Evolutionary conservation across 2,888 invertebrate species (phyloP).

Genomic region (Xestobium rufovillosum): DNA sequence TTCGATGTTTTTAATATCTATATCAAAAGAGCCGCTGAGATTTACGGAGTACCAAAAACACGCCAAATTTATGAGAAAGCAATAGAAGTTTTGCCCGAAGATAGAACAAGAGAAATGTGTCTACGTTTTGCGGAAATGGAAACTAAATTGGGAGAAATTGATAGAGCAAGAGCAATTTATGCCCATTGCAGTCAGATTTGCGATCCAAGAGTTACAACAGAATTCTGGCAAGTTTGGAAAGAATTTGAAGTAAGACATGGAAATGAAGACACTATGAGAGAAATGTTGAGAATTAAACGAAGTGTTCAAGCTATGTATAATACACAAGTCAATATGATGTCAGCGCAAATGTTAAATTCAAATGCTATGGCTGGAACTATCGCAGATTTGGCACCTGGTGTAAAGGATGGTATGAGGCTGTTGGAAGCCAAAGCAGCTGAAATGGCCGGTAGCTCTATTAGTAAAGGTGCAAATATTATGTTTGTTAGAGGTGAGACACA

Average conservation of each 20-base stretch:
- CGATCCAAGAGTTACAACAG: conserved; percentile 91
- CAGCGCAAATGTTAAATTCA: conserved; percentile 90
- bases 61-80: conserved; percentile 97
- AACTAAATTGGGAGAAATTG: conserved; percentile 95
- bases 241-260: conserved; percentile 99
- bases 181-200: conserved; percentile 98
- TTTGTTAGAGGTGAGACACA: conserved; percentile 86
- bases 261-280: conserved; percentile 98
- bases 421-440: conserved; percentile 77
- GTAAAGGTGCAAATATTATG: conserved; percentile 56
- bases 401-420: conserved; percentile 81
- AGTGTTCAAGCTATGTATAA: conserved; percentile 98
- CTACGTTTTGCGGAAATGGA: conserved; percentile 96
- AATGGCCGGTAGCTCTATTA: conserved; percentile 48
- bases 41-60: conserved; percentile 95
- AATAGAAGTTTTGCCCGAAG: conserved; percentile 86
- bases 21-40: conserved; percentile 95
- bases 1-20: conserved; percentile 98
- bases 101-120: conserved; percentile 92
- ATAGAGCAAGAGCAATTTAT: conserved; percentile 93
- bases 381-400: conserved; percentile 66
- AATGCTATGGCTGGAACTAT: conserved; percentile 58
- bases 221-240: conserved; percentile 99
- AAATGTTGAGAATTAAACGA: conserved; percentile 96
- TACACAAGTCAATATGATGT: conserved; percentile 99